Evolutionary conservation across 1,140 invertebrate species (phyloP).

Genomic region (Colletes latitarsis): DNA sequence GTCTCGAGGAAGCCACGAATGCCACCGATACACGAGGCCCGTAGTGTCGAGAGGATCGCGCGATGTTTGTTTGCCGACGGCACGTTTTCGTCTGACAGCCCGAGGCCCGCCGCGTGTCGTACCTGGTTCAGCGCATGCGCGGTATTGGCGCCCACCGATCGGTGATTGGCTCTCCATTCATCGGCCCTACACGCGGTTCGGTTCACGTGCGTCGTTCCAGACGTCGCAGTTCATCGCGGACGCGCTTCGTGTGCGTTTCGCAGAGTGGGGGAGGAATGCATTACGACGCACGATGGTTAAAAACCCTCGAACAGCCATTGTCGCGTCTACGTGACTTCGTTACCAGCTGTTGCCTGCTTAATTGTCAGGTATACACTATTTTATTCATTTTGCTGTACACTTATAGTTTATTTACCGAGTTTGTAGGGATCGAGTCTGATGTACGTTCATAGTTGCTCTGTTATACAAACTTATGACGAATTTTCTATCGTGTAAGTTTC

Average conservation of each 20-base stretch:
- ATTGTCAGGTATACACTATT: too few species aligned
- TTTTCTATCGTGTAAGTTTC: too few species aligned
- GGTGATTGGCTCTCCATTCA: constrained; percentile 30
- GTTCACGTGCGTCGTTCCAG: constrained; percentile 23
- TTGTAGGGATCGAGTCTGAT: too few species aligned
- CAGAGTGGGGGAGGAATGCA: too few species aligned
- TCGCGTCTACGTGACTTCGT: too few species aligned
- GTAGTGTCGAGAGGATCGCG: neutral
- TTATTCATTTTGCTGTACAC: too few species aligned
- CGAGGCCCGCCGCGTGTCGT: constrained; percentile 22
- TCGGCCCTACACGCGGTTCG: constrained; percentile 21
- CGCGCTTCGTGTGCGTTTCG: neutral
- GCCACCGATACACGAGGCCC: neutral
- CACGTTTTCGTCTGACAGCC: constrained; percentile 42
- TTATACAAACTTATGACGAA: too few species aligned
- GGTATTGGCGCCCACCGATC: neutral
- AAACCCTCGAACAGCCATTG: too few species aligned
- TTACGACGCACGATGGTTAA: too few species aligned
- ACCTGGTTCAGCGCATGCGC: constrained; percentile 18
- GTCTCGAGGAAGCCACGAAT: constrained; percentile 39
- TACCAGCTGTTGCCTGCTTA: too few species aligned
- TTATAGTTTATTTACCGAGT: too few species aligned
- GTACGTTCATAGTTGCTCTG: too few species aligned
- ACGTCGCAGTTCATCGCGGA: neutral
- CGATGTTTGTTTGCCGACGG: constrained; percentile 24